These are phyloP conservation scores for Rhynchonycteris naso DNA, from an alignment of 2,797 vertebrate species.

Conservation along the genomic window DNA sequence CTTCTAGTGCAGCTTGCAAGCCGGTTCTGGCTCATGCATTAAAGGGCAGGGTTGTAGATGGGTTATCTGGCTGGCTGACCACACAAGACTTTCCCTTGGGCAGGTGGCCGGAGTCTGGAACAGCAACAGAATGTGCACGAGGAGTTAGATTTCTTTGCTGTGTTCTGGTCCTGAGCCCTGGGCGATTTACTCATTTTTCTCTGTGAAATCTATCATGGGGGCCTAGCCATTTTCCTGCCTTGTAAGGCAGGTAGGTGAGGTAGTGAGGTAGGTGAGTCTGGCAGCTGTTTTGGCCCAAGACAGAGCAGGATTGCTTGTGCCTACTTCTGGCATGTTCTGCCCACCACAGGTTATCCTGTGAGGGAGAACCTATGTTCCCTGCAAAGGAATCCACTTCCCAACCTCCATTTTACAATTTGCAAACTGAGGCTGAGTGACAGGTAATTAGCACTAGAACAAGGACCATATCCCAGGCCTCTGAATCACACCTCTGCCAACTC, in stretches of 20 bases:
- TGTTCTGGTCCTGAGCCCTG: neutral
- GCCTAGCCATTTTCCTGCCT: neutral
- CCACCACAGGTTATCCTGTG: neutral
- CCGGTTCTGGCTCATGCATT: neutral
- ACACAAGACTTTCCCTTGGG: neutral
- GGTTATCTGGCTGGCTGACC: neutral
- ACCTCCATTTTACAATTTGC: neutral
- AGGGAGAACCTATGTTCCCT: neutral
- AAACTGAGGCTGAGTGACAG: neutral
- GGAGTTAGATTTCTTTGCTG: neutral
- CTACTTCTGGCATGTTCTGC: neutral
- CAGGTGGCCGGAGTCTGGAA: neutral
- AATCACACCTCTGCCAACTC: neutral
- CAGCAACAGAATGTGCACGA: fast-evolving
- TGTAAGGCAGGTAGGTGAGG: neutral
- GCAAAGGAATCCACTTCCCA: neutral
- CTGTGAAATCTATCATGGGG: neutral
- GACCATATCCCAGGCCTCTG: neutral
- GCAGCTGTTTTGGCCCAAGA: neutral
- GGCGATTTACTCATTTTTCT: neutral
- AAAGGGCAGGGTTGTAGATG: neutral
- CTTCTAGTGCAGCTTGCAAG: neutral
- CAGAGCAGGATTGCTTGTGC: neutral
- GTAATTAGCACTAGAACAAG: neutral
- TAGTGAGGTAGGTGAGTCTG: neutral